Percentiles rank a stretch among this genome's conserved stretches.
Conservation (phyloP, 2,888 invertebrate genomes). For the Tiliacea citrago region DNA sequence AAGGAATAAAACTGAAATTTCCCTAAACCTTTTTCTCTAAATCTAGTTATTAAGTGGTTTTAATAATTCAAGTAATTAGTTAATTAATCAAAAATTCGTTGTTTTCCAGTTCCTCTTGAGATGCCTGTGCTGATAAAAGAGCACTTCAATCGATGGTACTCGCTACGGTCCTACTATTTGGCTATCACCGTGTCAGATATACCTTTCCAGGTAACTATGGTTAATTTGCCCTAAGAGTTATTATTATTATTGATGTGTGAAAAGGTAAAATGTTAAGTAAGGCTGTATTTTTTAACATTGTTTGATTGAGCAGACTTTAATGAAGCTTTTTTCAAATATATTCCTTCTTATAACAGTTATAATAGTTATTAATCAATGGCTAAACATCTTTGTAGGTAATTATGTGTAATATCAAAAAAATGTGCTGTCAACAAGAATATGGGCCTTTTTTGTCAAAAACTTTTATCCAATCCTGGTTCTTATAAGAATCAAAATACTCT, state of each 20-base stretch:
- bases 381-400: too few relatives aligned
- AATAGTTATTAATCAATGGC: background rate
- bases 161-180: slow-evolving; percentile 97
- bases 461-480: too few relatives aligned
- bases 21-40: background rate
- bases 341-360: background rate
- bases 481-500: too few relatives aligned
- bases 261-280: background rate
- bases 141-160: slow-evolving; percentile 99
- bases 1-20: background rate
- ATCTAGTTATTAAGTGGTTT: background rate
- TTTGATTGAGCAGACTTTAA: background rate
- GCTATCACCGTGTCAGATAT: slow-evolving; percentile 99
- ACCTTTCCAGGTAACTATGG: slow-evolving; percentile 96
- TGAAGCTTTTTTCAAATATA: background rate
- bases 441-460: too few relatives aligned
- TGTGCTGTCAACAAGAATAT: too few relatives aligned
- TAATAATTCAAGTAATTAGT: background rate
- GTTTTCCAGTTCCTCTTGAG: slow-evolving; percentile 96
- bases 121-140: slow-evolving; percentile 98
- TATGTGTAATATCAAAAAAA: too few relatives aligned
- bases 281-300: background rate
- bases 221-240: too few relatives aligned
- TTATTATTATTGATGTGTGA: too few relatives aligned
- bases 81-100: slow-evolving; percentile 5